Percentiles rank a stretch among this genome's conserved stretches.
Evolutionary conservation across 2,888 invertebrate species (phyloP).

Genomic region (Ischnus inquisitorius): DNA sequence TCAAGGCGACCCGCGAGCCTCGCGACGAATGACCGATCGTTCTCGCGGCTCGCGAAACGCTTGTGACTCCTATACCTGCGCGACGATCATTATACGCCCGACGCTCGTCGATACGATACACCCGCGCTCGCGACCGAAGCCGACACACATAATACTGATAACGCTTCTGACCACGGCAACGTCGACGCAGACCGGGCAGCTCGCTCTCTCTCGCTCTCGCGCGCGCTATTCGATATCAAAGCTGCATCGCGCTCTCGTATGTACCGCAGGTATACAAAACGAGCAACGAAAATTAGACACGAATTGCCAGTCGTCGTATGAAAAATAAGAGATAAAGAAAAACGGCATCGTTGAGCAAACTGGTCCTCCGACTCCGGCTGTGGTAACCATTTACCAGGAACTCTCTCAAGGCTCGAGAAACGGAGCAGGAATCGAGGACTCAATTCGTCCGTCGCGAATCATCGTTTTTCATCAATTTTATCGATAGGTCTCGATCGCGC

Average conservation of each 20-base stretch:
- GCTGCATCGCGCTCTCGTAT: not conserved
- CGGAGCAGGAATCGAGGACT: constrained; percentile 21
- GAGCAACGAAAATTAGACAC: constrained; percentile 32
- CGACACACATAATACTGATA: constrained; percentile 53
- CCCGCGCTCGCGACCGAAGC: constrained; percentile 33
- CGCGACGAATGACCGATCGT: constrained; percentile 14
- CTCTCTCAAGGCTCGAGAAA: constrained; percentile 23
- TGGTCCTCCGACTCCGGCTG: constrained; percentile 33
- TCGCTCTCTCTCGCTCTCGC: constrained; percentile 26
- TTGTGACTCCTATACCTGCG: not conserved
- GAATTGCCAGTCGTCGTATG: constrained; percentile 38
- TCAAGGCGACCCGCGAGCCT: constrained; percentile 61
- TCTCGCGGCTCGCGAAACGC: not conserved
- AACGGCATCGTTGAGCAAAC: constrained; percentile 11
- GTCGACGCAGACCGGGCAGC: constrained; percentile 5
- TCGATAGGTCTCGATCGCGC: not conserved
- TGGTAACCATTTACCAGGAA: constrained; percentile 28
- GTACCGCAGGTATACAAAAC: constrained; percentile 18
- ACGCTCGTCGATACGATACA: not conserved
- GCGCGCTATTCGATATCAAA: not conserved
- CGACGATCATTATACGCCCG: not conserved
- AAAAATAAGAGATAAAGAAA: constrained; percentile 16
- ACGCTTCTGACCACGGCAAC: constrained; percentile 35
- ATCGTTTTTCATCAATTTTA: not conserved
- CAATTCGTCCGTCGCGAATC: not conserved